These are phyloP conservation scores for Coccyzus lansbergi DNA, from an alignment of 2,797 vertebrate species.

Conservation along the genomic window DNA sequence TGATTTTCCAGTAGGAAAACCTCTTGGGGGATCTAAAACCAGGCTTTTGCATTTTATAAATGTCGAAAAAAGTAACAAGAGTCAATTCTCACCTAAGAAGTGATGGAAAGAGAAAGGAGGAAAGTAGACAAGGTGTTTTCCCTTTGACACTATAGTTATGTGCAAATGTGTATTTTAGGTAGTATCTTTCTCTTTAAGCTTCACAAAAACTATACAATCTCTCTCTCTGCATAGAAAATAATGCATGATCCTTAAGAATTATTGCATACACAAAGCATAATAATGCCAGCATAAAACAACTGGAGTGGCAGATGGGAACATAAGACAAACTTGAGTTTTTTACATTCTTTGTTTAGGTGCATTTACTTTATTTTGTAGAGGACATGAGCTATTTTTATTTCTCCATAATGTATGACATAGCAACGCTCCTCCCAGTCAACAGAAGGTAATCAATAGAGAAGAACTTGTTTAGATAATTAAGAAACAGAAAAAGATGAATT, in stretches of 20 bases:
- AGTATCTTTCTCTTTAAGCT: not conserved
- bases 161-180: not conserved
- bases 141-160: not conserved
- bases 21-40: not conserved
- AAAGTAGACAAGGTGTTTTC: not conserved
- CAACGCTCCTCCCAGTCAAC: not conserved
- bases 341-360: not conserved
- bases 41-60: not conserved
- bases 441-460: not conserved
- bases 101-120: not conserved
- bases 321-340: not conserved
- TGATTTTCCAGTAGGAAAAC: not conserved
- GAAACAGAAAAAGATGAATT: not conserved
- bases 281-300: not conserved
- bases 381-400: not conserved
- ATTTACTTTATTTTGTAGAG: not conserved
- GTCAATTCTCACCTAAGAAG: not conserved
- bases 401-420: not conserved
- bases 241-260: not conserved
- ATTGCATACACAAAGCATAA: not conserved
- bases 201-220: not conserved
- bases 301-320: not conserved
- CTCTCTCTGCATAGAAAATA: not conserved
- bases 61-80: not conserved
- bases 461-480: not conserved